A percentile compares a stretch with the other conserved stretches of the same genome.
Conservation (phyloP, 2,113 vertebrate genomes). For the human region DNA sequence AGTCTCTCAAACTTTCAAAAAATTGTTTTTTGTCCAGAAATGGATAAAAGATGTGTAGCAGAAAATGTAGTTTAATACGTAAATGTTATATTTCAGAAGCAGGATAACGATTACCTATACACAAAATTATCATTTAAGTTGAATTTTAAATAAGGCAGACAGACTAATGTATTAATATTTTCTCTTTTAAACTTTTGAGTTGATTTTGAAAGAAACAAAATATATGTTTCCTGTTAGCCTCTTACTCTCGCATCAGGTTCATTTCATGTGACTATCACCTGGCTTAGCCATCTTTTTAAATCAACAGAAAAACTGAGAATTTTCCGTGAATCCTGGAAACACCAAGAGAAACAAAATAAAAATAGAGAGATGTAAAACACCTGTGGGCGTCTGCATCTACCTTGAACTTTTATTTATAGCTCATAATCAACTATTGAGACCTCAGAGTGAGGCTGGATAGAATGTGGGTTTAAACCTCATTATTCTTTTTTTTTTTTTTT, state of each 20-base stretch:
- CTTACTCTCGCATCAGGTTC: not conserved
- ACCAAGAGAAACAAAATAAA: not conserved
- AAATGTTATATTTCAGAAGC: not conserved
- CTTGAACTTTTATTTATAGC: not conserved
- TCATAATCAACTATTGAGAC: not conserved
- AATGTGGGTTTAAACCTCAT: not conserved
- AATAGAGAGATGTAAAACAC: not conserved
- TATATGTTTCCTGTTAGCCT: not conserved
- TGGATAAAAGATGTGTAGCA: not conserved
- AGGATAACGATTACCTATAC: not conserved
- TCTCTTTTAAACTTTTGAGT: not conserved
- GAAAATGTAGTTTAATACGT: not conserved
- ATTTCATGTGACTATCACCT: not conserved
- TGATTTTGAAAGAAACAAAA: not conserved
- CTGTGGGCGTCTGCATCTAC: not conserved
- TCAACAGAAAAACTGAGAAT: not conserved
- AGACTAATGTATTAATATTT: not conserved
- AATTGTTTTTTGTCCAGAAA: not conserved
- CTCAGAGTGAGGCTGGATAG: not conserved
- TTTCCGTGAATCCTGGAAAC: not conserved
- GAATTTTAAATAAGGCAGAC: not conserved
- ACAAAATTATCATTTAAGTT: not conserved
- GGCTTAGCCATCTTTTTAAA: not conserved
- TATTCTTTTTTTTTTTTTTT: not conserved
- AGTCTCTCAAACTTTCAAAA: not conserved